A percentile compares a stretch with the other conserved stretches of the same genome.
Conservation (phyloP, 2,888 invertebrate genomes). For the Caenorhabditis panamensis region DNA sequence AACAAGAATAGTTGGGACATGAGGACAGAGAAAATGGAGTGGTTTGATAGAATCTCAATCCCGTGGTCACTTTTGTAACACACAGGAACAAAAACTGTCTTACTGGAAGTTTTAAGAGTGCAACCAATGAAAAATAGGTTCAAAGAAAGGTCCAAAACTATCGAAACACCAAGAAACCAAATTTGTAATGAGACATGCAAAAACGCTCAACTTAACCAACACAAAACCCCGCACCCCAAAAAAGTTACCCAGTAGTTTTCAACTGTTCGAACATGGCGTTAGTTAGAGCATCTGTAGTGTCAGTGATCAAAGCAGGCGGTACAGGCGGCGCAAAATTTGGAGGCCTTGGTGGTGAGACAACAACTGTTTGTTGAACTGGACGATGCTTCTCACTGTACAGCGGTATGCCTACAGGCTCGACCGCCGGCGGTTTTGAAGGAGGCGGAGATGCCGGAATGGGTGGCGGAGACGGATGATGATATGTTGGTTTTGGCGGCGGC, state of each 20-base stretch:
- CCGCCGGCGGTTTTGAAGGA: constrained; percentile 49
- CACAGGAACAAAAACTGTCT: no score
- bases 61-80: no score
- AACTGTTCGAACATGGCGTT: constrained; percentile 61
- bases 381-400: constrained; percentile 52
- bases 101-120: no score
- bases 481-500: constrained; percentile 53
- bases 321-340: constrained; percentile 63
- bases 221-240: no score
- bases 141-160: no score
- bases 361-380: constrained; percentile 22
- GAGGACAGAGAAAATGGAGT: no score
- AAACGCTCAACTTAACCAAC: background rate
- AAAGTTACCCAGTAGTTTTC: constrained; percentile 49
- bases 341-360: constrained; percentile 56
- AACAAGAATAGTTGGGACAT: background rate
- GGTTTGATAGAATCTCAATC: no score
- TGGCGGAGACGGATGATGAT: constrained; percentile 48
- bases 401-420: constrained; percentile 50
- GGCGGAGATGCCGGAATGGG: constrained; percentile 52
- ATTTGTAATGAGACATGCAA: background rate
- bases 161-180: no score
- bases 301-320: constrained; percentile 59
- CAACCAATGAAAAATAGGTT: no score
- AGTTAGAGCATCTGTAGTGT: constrained; percentile 55